Conservation (phyloP, 2,797 vertebrate species). For the Adelosebastes latens region DNA sequence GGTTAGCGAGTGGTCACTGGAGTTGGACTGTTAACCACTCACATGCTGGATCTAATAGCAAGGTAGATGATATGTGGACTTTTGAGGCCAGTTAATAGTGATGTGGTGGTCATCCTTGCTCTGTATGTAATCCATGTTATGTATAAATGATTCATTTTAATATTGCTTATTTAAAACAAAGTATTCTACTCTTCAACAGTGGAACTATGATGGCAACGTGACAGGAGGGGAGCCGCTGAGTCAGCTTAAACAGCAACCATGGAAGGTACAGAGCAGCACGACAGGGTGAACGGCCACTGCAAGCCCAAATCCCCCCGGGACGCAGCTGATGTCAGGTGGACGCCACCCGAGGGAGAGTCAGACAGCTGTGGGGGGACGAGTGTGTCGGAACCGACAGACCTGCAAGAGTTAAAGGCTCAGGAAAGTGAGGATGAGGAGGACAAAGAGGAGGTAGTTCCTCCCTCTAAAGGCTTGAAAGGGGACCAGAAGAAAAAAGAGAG, state of each 20-base stretch:
- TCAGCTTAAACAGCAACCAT: constrained; percentile 78
- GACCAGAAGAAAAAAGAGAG: constrained; percentile 82
- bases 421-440: constrained; percentile 69
- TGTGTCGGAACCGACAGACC: constrained; percentile 63
- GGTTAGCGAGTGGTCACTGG: neutral
- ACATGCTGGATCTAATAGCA: neutral
- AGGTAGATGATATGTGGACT: neutral
- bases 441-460: constrained; percentile 45
- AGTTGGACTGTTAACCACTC: constrained; percentile 23
- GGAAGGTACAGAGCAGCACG: constrained; percentile 73
- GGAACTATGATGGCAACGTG: constrained; percentile 74
- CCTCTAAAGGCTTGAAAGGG: constrained; percentile 43
- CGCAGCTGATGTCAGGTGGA: constrained; percentile 64
- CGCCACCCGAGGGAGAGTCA: constrained; percentile 64
- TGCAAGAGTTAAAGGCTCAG: constrained; percentile 69
- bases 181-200: constrained; percentile 48
- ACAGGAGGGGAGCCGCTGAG: constrained; percentile 77
- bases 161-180: neutral
- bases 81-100: neutral
- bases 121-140: neutral
- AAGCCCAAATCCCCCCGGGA: constrained; percentile 65
- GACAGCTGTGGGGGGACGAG: constrained; percentile 71
- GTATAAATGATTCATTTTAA: neutral
- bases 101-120: constrained; percentile 3
- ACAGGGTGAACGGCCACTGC: constrained; percentile 63